A percentile compares a stretch with the other conserved stretches of the same genome.
phyloP scores from a whole-genome alignment of 2,888 invertebrate genomes.

The Ceramica pisi region DNA sequence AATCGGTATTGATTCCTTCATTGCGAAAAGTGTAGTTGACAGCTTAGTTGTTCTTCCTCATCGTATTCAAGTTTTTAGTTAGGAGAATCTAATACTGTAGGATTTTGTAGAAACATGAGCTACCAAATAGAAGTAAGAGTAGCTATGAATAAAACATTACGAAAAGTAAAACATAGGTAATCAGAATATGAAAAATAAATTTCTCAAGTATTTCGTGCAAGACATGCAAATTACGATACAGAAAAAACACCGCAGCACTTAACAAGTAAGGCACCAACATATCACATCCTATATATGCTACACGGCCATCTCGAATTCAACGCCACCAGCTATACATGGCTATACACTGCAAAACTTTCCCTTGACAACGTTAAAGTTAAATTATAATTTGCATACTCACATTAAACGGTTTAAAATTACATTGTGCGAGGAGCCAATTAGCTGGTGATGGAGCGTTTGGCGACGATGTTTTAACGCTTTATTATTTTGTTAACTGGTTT shows the following conservation, averaged over 20 bases:
- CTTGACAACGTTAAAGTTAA: constrained; percentile 57
- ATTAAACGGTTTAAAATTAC: constrained; percentile 63
- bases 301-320: constrained; percentile 47
- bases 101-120: not conserved
- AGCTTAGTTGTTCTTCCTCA: not conserved
- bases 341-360: constrained; percentile 45
- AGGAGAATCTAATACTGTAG: not conserved
- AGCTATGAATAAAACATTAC: not conserved
- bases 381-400: constrained; percentile 63
- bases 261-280: constrained; percentile 9
- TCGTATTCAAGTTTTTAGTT: not conserved
- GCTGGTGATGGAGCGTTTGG: constrained; percentile 24
- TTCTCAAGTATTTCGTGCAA: not conserved
- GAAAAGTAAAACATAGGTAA: not conserved
- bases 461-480: constrained; percentile 39
- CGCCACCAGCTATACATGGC: constrained; percentile 19
- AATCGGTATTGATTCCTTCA: constrained; percentile 16
- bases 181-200: not conserved
- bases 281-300: constrained; percentile 4
- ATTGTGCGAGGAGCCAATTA: constrained; percentile 53
- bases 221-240: not conserved
- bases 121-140: too few relatives aligned
- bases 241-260: constrained; percentile 1
- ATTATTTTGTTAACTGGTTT: constrained; percentile 40
- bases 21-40: not conserved